Evolutionary conservation across 2,797 vertebrate species (phyloP).

Genomic region (Sebastiscus albofasciatus): DNA sequence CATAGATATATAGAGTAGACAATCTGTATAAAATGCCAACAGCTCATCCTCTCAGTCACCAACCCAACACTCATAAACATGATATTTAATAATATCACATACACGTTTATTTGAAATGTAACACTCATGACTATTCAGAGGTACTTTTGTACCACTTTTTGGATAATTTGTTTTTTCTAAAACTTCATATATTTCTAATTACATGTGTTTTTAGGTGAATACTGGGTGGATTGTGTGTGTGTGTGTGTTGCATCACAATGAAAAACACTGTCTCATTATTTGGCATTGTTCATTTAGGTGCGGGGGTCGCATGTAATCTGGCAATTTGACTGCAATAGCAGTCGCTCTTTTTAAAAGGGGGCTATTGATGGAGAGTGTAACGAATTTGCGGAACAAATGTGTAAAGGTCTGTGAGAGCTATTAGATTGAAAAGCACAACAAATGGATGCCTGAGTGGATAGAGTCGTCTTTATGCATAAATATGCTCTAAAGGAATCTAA

Average conservation of each 20-base stretch:
- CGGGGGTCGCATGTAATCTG: constrained; percentile 7
- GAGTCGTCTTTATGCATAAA: constrained; percentile 45
- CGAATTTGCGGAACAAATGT: constrained; percentile 17
- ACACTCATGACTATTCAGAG: constrained; percentile 32
- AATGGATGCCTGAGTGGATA: constrained; percentile 33
- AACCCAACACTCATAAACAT: not conserved
- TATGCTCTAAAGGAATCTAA: constrained; percentile 42
- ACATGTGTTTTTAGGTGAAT: constrained; percentile 23
- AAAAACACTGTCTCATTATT: constrained; percentile 15
- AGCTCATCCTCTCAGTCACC: constrained; percentile 25
- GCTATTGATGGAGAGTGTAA: constrained; percentile 7
- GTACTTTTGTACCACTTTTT: constrained; percentile 39
- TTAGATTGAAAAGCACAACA: constrained; percentile 50
- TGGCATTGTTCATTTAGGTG: constrained; percentile 30
- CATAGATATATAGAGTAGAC: constrained; percentile 57
- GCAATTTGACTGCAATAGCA: constrained; percentile 28
- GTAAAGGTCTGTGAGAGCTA: constrained; percentile 18
- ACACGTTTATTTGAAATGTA: constrained; percentile 28
- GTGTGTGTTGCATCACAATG: constrained; percentile 16
- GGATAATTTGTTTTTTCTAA: constrained; percentile 40
- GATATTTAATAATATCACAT: constrained; percentile 26
- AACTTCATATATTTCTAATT: constrained; percentile 49
- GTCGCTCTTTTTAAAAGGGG: constrained; percentile 1
- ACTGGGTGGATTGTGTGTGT: constrained; percentile 27
- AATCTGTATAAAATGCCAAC: constrained; percentile 60